Conservation (phyloP, 1,140 invertebrate genomes). For the Achatina immaculata region DNA sequence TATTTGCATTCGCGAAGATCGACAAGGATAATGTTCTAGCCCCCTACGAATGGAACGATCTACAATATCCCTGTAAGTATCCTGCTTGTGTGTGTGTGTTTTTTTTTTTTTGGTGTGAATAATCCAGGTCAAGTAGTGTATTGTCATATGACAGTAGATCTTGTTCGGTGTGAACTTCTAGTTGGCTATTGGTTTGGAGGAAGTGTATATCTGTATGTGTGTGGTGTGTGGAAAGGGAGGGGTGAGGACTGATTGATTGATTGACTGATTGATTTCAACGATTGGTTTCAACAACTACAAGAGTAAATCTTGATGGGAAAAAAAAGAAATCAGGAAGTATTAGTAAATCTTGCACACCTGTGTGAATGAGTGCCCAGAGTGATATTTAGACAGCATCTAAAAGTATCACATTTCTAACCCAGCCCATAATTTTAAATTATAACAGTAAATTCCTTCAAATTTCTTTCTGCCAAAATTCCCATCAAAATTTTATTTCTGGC, state of each 20-base stretch:
- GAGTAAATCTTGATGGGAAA: no score
- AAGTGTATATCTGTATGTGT: not conserved
- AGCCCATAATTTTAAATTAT: no score
- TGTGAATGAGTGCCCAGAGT: no score
- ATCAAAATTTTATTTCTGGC: no score
- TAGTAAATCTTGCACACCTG: no score
- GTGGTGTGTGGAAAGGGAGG: not conserved
- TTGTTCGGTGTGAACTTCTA: not conserved
- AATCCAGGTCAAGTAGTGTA: not conserved
- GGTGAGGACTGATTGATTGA: not conserved
- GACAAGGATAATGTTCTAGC: slow-evolving; percentile 69
- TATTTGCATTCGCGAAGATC: slow-evolving; percentile 83
- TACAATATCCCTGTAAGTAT: slow-evolving; percentile 48
- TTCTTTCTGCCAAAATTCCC: no score
- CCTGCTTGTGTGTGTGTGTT: not conserved
- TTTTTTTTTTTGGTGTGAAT: not conserved
- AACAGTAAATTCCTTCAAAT: no score
- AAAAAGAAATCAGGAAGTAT: no score
- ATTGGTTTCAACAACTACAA: no score
- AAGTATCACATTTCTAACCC: no score
- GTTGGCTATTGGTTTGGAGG: no score
- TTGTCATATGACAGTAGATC: not conserved
- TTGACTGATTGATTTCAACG: not conserved
- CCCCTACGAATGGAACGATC: slow-evolving; percentile 53
- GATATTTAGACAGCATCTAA: no score